Evolutionary conservation across 2,888 invertebrate genomes (phyloP).

Genomic region (Ptychoptera albimana): DNA sequence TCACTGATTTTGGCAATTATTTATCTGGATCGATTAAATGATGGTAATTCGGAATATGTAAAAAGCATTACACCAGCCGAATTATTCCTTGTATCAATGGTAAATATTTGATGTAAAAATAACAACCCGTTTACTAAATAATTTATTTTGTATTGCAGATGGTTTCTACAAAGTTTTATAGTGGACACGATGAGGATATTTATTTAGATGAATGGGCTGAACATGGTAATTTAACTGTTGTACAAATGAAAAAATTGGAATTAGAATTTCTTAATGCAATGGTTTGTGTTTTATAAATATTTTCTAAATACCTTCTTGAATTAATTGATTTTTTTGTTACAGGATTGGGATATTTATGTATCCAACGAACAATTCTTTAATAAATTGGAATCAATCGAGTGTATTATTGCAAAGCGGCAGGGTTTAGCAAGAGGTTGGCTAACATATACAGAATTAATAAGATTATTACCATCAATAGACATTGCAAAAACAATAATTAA

Average conservation of each 20-base stretch:
- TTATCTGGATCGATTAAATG: slow-evolving; percentile 79
- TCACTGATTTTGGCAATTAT: slow-evolving; percentile 84
- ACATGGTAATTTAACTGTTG: slow-evolving; percentile 57
- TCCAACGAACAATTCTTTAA: slow-evolving; percentile 57
- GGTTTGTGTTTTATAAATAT: slow-evolving; percentile 38
- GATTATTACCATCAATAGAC: slow-evolving; percentile 27
- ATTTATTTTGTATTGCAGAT: slow-evolving; percentile 42
- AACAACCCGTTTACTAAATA: background rate
- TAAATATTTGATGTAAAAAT: slow-evolving; percentile 27
- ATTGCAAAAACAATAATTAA: slow-evolving; percentile 24
- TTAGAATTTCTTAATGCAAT: slow-evolving; percentile 78
- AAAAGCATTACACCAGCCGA: slow-evolving; percentile 73
- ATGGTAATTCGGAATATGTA: slow-evolving; percentile 68
- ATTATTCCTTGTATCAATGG: slow-evolving; percentile 87
- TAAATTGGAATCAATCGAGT: slow-evolving; percentile 52
- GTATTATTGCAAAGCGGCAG: slow-evolving; percentile 54
- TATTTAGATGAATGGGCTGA: slow-evolving; percentile 87
- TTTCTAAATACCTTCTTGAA: background rate
- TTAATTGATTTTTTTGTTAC: slow-evolving; percentile 8
- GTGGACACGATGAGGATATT: slow-evolving; percentile 84
- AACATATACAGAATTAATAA: slow-evolving; percentile 63
- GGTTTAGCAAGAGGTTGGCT: slow-evolving; percentile 60
- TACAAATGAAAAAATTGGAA: slow-evolving; percentile 68
- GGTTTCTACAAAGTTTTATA: slow-evolving; percentile 90
- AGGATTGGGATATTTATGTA: slow-evolving; percentile 79